These are phyloP conservation scores for Rhincodon typus DNA, from an alignment of 2,797 vertebrate genomes.

Conservation along the genomic window DNA sequence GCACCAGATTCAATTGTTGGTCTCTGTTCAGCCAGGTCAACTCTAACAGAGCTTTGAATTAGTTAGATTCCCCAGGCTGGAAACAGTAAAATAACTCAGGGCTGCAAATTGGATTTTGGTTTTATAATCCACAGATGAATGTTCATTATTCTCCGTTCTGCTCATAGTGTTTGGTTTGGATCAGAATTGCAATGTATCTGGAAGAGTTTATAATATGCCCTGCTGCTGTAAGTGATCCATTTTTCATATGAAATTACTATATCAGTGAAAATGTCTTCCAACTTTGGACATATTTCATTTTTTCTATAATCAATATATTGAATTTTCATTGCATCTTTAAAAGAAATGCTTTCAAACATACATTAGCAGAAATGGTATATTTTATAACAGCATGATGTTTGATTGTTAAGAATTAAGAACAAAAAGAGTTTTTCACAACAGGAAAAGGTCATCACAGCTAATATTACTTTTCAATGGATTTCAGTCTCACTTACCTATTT, in stretches of 20 bases:
- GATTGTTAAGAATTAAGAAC: background rate
- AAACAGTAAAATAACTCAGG: background rate
- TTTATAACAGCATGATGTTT: background rate
- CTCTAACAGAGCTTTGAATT: background rate
- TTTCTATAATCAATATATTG: background rate
- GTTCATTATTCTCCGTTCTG: background rate
- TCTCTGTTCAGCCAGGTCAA: background rate
- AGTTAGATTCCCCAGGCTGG: background rate
- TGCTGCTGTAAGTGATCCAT: background rate
- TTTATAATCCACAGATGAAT: slow-evolving; percentile 15
- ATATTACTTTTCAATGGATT: background rate
- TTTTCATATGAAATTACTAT: background rate
- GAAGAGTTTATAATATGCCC: background rate
- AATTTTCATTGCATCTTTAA: background rate
- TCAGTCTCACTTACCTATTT: background rate
- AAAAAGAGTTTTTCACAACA: background rate
- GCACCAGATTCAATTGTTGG: background rate
- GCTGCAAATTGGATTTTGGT: background rate
- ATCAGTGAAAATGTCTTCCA: background rate
- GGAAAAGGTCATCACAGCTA: background rate
- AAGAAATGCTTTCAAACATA: background rate
- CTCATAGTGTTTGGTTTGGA: background rate
- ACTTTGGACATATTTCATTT: background rate
- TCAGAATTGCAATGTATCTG: background rate
- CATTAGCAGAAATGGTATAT: background rate